Percentiles rank a stretch among this genome's conserved stretches.
phyloP scores from a whole-genome alignment of 2,888 invertebrate genomes.

The Agelastica alni region DNA sequence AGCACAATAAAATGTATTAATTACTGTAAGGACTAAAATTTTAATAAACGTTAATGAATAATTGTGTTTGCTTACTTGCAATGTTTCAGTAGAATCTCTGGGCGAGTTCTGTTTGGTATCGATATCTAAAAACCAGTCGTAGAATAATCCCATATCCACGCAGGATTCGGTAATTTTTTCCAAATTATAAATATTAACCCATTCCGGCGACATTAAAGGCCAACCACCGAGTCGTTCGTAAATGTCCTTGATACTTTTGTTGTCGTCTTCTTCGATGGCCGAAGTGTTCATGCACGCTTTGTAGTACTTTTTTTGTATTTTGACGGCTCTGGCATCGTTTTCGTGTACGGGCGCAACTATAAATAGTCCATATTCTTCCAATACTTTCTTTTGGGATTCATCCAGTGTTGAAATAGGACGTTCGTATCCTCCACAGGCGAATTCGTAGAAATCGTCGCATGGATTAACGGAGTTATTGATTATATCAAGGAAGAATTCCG shows the following conservation, averaged over 20 bases:
- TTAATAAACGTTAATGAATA: too few relatives aligned
- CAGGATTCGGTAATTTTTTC: slow-evolving; percentile 26
- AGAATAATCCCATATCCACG: slow-evolving; percentile 29
- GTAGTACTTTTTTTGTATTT: slow-evolving; percentile 33
- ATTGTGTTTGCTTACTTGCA: slow-evolving; percentile 16
- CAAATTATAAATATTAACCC: slow-evolving; percentile 41
- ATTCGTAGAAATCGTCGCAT: slow-evolving; percentile 78
- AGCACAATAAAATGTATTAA: too few relatives aligned
- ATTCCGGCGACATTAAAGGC: slow-evolving; percentile 37
- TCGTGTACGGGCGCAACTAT: slow-evolving; percentile 27
- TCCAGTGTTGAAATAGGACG: slow-evolving; percentile 22
- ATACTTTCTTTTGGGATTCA: slow-evolving; percentile 27
- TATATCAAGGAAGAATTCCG: slow-evolving; percentile 67
- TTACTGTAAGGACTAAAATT: too few relatives aligned
- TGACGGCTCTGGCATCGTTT: slow-evolving; percentile 23
- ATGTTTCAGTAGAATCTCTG: slow-evolving; percentile 14
- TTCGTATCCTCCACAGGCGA: slow-evolving; percentile 63
- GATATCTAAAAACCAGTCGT: slow-evolving; percentile 34
- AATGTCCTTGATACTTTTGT: slow-evolving; percentile 27
- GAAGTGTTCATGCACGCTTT: slow-evolving; percentile 32
- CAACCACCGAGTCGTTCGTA: slow-evolving; percentile 39
- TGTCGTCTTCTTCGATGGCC: slow-evolving; percentile 34
- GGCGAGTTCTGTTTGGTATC: slow-evolving; percentile 3
- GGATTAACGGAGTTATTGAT: slow-evolving; percentile 71
- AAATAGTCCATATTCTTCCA: slow-evolving; percentile 30